A percentile compares a stretch with the other conserved stretches of the same genome.
These are phyloP conservation scores for Amorpha juglandis DNA, from an alignment of 2,888 invertebrate genomes.

Conservation along the genomic window DNA sequence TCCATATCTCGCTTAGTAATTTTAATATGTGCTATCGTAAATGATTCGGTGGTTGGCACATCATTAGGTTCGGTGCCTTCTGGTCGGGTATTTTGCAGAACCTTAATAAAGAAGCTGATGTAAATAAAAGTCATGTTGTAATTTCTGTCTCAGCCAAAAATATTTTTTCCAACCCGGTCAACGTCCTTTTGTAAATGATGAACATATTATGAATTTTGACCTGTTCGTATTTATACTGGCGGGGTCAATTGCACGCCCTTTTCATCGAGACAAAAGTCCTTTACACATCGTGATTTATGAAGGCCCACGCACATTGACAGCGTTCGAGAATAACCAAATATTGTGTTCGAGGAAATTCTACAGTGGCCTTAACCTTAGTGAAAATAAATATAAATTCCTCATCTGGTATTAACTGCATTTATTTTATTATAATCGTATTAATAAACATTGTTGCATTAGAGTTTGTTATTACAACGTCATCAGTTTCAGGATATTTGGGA, in stretches of 20 bases:
- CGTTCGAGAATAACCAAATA: not conserved
- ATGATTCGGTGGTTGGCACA: too few species aligned
- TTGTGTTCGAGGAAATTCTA: not conserved
- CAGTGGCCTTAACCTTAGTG: not conserved
- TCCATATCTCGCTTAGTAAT: too few species aligned
- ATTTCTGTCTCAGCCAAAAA: not conserved
- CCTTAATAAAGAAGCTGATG: too few species aligned
- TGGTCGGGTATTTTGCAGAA: too few species aligned
- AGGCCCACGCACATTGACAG: slow-evolving; percentile 1
- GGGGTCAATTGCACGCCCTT: slow-evolving; percentile 9
- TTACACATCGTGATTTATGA: slow-evolving; percentile 4
- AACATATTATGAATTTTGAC: slow-evolving; percentile 1
- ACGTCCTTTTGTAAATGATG: slow-evolving; percentile 16
- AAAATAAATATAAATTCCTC: not conserved
- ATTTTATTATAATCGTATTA: too few species aligned
- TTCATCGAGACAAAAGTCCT: slow-evolving; percentile 15
- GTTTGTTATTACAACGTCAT: too few species aligned
- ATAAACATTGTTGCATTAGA: too few species aligned
- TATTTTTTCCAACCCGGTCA: slow-evolving; percentile 5
- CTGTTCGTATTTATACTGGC: not conserved
- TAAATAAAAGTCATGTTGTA: not conserved
- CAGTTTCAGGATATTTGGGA: too few species aligned
- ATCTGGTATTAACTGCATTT: too few species aligned
- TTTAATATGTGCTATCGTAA: too few species aligned
- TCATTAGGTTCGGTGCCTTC: too few species aligned